Evolutionary conservation across 2,888 invertebrate species (phyloP), one percentile per base, ranked within the genome.

Genomic region (Orgyia antiqua): DNA sequence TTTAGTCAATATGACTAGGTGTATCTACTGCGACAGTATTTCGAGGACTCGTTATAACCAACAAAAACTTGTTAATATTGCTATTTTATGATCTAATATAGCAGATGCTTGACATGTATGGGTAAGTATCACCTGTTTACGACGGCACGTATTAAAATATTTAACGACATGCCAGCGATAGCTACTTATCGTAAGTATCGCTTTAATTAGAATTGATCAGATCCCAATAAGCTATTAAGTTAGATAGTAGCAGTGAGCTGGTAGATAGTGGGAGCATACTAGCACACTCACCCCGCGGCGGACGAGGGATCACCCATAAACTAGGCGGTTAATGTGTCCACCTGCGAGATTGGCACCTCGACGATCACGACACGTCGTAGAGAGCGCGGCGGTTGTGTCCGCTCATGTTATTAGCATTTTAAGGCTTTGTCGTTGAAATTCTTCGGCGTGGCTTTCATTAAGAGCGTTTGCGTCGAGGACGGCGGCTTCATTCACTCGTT

Each of bases 341-440:
- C 57, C 65, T 61, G 66, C 57, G 63, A 47, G 57, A 54, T 58
- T 58, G 58, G 52, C 69, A 64, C 72, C 67, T 69, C 51, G 50
- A 42, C 63, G 68, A 70, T 71, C 73, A 43, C 36, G 34, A 36
- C 58, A 58, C 68, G 64, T 66, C 61, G 59, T 66, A 62, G 58
- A 49, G 41, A 35, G 24, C 36, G 37, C 27, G 31, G 33, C 24
- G 25, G 35, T 31, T 25, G 55, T 49, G 54, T 51, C 41, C 45
- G 47, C 36, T 44, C 64, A 36, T 68, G 69, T 68, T 66, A 61
- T 62, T 67, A 60, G 65, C 69, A 66, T 68, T 65, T 59, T 59
- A 59, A 57, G 52, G 64, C 54, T 61, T 55, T 63, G 69, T 70
- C 62, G 50, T 54, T 54, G 46, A 53, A 50, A 68, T 70, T 63